These are phyloP conservation scores for Oncorhynchus gorbuscha DNA, from an alignment of 2,113 vertebrate genomes.

Conservation along the genomic window DNA sequence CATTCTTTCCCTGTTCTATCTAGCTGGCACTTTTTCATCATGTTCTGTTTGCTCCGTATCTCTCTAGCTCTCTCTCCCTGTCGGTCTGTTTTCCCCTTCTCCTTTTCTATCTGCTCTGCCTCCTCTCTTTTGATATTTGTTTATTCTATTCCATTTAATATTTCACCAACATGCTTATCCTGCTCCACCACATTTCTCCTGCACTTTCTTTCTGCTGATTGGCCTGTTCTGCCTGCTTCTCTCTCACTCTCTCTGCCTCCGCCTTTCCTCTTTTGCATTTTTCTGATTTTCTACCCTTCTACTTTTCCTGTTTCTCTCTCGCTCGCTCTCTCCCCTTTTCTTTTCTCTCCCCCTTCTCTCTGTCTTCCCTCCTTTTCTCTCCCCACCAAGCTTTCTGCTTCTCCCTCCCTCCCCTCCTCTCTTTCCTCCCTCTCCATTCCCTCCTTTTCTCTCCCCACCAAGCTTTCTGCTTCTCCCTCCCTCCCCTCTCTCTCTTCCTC, in stretches of 20 bases:
- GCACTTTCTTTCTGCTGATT: not conserved
- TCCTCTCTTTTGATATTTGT: not conserved
- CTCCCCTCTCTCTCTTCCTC: not conserved
- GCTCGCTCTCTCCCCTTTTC: not conserved
- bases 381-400: not conserved
- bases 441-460: not conserved
- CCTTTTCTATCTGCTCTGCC: no score
- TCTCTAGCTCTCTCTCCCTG: not conserved
- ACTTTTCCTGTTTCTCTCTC: not conserved
- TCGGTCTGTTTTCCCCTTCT: not conserved
- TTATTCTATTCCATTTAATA: slow-evolving; percentile 25
- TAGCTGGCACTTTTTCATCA: slow-evolving; percentile 73
- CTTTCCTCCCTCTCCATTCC: not conserved
- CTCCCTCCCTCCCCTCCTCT: not conserved
- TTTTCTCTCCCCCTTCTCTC: not conserved
- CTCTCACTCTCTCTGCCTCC: not conserved
- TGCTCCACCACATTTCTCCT: slow-evolving; percentile 2
- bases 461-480: not conserved
- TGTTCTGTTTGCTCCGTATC: slow-evolving; percentile 35
- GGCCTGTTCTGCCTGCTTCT: not conserved
- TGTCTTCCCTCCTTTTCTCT: not conserved
- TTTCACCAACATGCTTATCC: slow-evolving; percentile 11
- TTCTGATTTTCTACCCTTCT: not conserved
- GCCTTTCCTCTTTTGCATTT: not conserved
- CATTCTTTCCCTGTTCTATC: slow-evolving; percentile 63